Evolutionary conservation across 2,888 invertebrate genomes (phyloP).

Genomic region (Sthenelais limicola): DNA sequence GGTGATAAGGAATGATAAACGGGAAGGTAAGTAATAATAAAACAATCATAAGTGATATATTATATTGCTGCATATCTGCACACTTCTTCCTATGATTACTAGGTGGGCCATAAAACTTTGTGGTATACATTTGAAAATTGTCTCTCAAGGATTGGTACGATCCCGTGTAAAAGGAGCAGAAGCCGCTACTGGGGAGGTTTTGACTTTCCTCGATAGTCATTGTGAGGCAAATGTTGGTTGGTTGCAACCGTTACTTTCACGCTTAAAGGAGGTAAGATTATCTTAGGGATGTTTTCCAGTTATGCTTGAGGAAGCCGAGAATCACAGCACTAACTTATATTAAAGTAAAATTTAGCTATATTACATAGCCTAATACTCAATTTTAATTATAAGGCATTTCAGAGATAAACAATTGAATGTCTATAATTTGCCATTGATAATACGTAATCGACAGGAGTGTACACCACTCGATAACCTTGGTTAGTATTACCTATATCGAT

Average conservation of each 20-base stretch:
- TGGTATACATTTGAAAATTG: background rate
- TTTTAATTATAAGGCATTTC: no score
- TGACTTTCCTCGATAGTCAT: constrained; percentile 97
- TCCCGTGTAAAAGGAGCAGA: constrained; percentile 94
- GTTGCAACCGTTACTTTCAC: constrained; percentile 93
- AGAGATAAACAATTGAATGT: no score
- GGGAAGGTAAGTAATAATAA: constrained; percentile 61
- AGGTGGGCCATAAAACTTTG: background rate
- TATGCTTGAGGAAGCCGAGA: no score
- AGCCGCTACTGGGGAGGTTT: constrained; percentile 89
- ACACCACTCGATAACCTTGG: no score
- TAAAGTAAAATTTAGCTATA: no score
- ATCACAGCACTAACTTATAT: no score
- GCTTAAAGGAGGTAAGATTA: constrained; percentile 81
- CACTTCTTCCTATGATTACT: background rate
- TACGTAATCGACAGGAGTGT: no score
- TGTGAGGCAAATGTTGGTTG: constrained; percentile 97
- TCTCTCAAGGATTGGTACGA: constrained; percentile 91
- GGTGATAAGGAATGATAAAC: constrained; percentile 63
- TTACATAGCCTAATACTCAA: no score
- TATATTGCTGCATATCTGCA: background rate
- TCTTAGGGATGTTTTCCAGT: no score
- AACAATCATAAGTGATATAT: background rate
- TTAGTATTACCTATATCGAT: no score
- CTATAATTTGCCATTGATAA: no score